Evolutionary conservation across 2,797 vertebrate genomes (phyloP).

Genomic region (Sciurus carolinensis): DNA sequence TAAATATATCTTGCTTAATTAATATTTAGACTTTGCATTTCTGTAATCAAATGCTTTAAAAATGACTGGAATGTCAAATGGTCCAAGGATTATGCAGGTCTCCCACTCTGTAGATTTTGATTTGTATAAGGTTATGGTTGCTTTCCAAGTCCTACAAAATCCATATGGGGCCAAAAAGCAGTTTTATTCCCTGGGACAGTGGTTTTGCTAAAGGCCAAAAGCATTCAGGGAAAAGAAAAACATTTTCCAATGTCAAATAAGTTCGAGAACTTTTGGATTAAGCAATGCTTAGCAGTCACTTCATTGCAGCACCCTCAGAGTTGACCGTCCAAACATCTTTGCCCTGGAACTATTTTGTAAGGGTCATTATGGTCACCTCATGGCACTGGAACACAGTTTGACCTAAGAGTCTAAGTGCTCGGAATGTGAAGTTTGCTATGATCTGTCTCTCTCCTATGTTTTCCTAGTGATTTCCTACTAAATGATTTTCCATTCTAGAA

Average conservation of each 20-base stretch:
- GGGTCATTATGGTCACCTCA: not conserved
- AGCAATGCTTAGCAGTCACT: not conserved
- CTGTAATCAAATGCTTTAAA: not conserved
- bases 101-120: not conserved
- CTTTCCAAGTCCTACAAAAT: not conserved
- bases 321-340: not conserved
- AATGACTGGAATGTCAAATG: not conserved
- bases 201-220: slow-evolving; percentile 2
- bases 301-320: not conserved
- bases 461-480: not conserved
- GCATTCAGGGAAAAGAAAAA: not conserved
- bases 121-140: not conserved
- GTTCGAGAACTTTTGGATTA: not conserved
- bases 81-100: not conserved
- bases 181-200: not conserved
- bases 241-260: not conserved
- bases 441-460: not conserved
- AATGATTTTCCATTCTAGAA: not conserved
- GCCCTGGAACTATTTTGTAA: not conserved
- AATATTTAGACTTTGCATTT: not conserved
- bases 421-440: not conserved
- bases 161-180: not conserved
- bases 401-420: not conserved
- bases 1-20: slow-evolving; percentile 23
- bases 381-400: not conserved